phyloP scores from a whole-genome alignment of 2,888 invertebrate genomes.

The Xestia rhomboidea region DNA sequence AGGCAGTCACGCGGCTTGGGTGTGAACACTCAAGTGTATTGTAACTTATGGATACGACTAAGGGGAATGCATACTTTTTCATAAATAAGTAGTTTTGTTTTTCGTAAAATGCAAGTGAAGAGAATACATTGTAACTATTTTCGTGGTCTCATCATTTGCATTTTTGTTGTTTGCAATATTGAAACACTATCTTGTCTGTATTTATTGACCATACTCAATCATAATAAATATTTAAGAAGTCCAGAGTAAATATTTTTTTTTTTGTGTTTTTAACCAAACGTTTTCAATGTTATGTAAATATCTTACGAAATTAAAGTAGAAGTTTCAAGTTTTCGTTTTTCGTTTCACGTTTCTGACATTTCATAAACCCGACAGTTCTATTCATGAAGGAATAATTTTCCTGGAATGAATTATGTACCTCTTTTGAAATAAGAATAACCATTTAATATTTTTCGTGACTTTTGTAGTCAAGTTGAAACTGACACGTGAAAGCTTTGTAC shows the following conservation, averaged over 20 bases:
- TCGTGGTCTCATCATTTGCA: too few relatives aligned
- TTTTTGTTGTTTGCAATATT: neutral
- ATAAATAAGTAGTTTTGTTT: neutral
- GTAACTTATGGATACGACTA: conserved; percentile 40
- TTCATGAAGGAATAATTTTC: conserved; percentile 22
- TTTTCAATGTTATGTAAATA: neutral
- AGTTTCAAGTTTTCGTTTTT: conserved; percentile 16
- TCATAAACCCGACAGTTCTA: conserved; percentile 9
- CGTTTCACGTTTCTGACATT: conserved; percentile 24
- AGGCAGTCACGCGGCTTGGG: conserved; percentile 17
- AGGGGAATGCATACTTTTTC: conserved; percentile 29
- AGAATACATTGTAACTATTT: neutral
- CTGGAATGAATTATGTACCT: conserved; percentile 1
- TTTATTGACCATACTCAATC: neutral
- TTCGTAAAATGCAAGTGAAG: neutral
- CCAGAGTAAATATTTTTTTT: too few relatives aligned
- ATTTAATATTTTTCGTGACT: conserved; percentile 30
- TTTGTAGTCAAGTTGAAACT: conserved; percentile 16
- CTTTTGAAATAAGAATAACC: conserved; percentile 14
- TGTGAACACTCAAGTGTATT: conserved; percentile 58
- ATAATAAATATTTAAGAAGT: neutral
- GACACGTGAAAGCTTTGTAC: conserved; percentile 36
- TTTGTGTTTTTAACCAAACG: neutral
- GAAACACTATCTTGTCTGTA: too few relatives aligned
- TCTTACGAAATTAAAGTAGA: conserved; percentile 20